A percentile compares a stretch with the other conserved stretches of the same genome.
Evolutionary conservation across 2,797 vertebrate genomes (phyloP).

Genomic region (Taeniopygia guttata): DNA sequence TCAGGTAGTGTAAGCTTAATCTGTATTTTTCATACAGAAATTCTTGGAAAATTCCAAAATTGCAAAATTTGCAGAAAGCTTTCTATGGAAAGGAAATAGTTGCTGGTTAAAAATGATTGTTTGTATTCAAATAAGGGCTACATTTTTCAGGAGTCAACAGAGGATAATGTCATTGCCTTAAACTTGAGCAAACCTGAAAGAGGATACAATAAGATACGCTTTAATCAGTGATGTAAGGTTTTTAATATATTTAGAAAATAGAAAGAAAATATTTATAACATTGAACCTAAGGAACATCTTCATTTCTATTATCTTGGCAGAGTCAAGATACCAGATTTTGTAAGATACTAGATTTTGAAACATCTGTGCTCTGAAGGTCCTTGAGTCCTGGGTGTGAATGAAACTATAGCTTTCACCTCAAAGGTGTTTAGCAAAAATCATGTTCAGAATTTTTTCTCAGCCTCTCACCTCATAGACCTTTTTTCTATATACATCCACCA

Average conservation of each 20-base stretch:
- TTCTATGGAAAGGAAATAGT: not conserved
- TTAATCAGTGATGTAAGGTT: not conserved
- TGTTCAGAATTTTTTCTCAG: not conserved
- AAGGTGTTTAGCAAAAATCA: not conserved
- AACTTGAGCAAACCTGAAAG: not conserved
- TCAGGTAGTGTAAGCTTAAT: not conserved
- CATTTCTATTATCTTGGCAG: not conserved
- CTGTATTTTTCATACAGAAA: slow-evolving; percentile 6
- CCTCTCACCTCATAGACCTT: not conserved
- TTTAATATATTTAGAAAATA: not conserved
- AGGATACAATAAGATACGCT: not conserved
- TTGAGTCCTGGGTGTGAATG: not conserved
- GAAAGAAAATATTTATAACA: not conserved
- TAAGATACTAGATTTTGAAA: not conserved
- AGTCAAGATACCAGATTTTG: not conserved
- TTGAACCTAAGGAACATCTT: not conserved
- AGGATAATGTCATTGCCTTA: not conserved
- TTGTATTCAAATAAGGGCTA: not conserved
- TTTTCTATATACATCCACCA: accelerated
- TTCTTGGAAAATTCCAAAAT: slow-evolving; percentile 45
- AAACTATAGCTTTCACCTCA: not conserved
- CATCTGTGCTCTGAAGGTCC: not conserved
- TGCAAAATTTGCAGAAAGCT: not conserved
- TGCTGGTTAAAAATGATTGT: not conserved
- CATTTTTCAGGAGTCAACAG: not conserved